phyloP scores from a whole-genome alignment of 1,140 invertebrate genomes.

The Cyphomyrmex costatus region DNA sequence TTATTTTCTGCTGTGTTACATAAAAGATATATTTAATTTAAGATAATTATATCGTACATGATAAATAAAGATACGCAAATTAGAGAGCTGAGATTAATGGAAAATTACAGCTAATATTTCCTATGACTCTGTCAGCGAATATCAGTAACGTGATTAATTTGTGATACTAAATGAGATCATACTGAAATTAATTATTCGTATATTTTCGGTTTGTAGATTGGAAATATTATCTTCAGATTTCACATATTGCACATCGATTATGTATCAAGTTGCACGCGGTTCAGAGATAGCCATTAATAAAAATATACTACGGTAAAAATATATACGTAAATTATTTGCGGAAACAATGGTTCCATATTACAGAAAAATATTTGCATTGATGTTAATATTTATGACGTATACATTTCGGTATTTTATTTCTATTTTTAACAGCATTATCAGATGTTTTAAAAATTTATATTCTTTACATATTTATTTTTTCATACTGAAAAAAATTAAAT shows the following conservation, averaged over 20 bases:
- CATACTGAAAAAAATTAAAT: constrained; percentile 10
- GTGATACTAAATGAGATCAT: constrained; percentile 34
- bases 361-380: constrained; percentile 54
- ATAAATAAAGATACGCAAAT: not conserved
- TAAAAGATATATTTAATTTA: constrained; percentile 11
- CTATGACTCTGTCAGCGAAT: not conserved
- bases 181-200: constrained; percentile 52
- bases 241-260: constrained; percentile 50
- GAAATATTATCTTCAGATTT: constrained; percentile 62
- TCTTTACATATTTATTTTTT: constrained; percentile 16
- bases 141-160: constrained; percentile 36
- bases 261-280: constrained; percentile 42
- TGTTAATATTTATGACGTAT: constrained; percentile 57
- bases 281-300: constrained; percentile 50
- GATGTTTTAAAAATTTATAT: constrained; percentile 39
- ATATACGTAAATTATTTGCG: constrained; percentile 52
- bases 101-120: constrained; percentile 19
- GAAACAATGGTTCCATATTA: constrained; percentile 53
- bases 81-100: not conserved
- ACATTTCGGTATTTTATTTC: constrained; percentile 40
- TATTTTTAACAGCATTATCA: constrained; percentile 27
- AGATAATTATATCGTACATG: not conserved
- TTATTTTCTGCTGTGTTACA: not conserved
- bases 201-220: constrained; percentile 50
- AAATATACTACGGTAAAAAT: constrained; percentile 48